Base-by-base conservation (phyloP, 2,113 vertebrate species). In the Sinocyclocheilus maitianheensis region DNA sequence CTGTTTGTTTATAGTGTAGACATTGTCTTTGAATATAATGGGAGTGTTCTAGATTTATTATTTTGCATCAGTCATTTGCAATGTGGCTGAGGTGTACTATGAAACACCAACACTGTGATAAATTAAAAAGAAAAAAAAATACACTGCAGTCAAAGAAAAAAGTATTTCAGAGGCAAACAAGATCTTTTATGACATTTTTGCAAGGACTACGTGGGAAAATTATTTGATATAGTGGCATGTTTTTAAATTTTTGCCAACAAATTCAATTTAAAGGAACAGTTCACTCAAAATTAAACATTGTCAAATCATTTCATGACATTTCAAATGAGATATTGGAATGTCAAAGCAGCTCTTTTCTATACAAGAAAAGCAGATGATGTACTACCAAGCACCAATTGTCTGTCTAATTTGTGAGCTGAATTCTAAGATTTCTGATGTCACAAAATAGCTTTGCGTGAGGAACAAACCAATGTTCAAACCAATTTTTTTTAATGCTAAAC, bases 41-140 rank as follows among this genome's bases (percentile, higher is more conserved):
- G 48, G 26, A 34, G 24, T 20, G 67, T 16, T 69, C 67, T 20
- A 69, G 18, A 69, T 18, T 4, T 10, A 12, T 13, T 43, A 9
- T 74, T 30, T 34, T 18, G n/a, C 74, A 77, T 55, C 26, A 55
- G 13, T 34, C 77, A 58, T 58, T 60, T 58, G 18, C 18, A 11
- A 78, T 78, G 77, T 55, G 20, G 55, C 53, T 78, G 53, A 40
- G 51, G 77, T 60, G 11, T 40, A 79, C 77, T 37, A 60, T 53
- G 1, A 60, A 60, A 79, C 53, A 40, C 10, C 9, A 58, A 60
- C 30, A 78, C 77, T 58, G 77, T 60, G 18, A 11, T 74, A n/a
- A 46, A 74, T n/a, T 5, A 9, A 24, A 20, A 18, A 5, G 18
- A 76, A 30, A 77, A 26, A 8, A 18, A 80, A 62, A 79, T 20